These are phyloP conservation scores for Drosophila neutralis DNA, from an alignment of 2,888 invertebrate species.

Conservation along the genomic window DNA sequence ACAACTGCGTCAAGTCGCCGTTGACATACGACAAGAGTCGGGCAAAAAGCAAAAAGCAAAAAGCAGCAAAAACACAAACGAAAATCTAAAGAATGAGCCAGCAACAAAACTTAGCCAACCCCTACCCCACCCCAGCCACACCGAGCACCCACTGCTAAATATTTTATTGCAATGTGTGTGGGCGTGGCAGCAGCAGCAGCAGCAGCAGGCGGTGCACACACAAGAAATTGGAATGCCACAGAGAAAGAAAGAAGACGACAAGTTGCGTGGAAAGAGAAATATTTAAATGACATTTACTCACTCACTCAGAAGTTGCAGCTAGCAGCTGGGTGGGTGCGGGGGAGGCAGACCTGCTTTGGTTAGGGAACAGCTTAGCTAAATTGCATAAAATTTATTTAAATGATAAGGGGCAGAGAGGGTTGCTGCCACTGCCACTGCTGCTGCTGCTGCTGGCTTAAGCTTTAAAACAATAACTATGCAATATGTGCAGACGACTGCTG, in stretches of 20 bases:
- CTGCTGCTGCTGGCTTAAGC: constrained; percentile 48
- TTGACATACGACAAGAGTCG: constrained; percentile 72
- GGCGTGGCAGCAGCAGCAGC: constrained; percentile 26
- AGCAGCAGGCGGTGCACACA: constrained; percentile 34
- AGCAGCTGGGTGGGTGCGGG: background rate
- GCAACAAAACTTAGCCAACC: constrained; percentile 14
- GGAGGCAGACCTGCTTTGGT: background rate
- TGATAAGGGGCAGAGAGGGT: constrained; percentile 37
- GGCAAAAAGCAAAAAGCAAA: constrained; percentile 40
- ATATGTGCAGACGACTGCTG: constrained; percentile 67
- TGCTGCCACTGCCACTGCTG: background rate
- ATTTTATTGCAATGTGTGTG: constrained; percentile 65
- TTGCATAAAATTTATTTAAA: constrained; percentile 82
- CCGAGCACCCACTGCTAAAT: constrained; percentile 53
- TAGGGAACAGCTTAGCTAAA: constrained; percentile 76
- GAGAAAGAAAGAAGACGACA: constrained; percentile 54
- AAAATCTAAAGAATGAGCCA: constrained; percentile 51
- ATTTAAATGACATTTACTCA: constrained; percentile 81
- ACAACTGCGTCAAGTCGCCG: constrained; percentile 77
- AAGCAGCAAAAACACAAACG: constrained; percentile 35
- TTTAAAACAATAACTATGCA: constrained; percentile 79
- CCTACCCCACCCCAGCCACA: background rate
- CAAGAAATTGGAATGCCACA: constrained; percentile 79
- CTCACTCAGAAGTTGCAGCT: constrained; percentile 49
- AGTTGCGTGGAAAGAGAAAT: constrained; percentile 49